These are phyloP conservation scores for Sebastes vulpes DNA, from an alignment of 2,797 vertebrate genomes.

Conservation along the genomic window DNA sequence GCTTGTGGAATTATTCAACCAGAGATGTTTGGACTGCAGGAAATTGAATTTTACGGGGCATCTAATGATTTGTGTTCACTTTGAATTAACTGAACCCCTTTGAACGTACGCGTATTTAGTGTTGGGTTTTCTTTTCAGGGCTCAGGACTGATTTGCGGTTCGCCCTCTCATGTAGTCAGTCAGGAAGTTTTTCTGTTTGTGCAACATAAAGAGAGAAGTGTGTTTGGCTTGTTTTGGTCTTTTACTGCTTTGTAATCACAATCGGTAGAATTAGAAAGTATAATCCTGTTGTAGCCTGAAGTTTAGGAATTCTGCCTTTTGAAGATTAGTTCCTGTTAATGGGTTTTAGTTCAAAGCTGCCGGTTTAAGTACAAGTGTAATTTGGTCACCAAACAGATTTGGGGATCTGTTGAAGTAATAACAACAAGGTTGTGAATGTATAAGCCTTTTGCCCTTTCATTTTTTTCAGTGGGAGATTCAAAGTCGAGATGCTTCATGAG, in stretches of 20 bases:
- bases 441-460: conserved; percentile 13
- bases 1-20: conserved; percentile 42
- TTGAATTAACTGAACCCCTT: conserved; percentile 21
- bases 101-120: not conserved
- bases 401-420: conserved; percentile 36
- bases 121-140: conserved; percentile 10
- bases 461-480: conserved; percentile 25
- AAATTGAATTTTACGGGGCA: conserved; percentile 70
- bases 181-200: conserved; percentile 39
- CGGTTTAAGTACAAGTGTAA: conserved; percentile 56
- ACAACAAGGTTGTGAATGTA: conserved; percentile 35
- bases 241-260: conserved; percentile 79
- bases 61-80: conserved; percentile 74
- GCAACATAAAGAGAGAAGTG: conserved; percentile 31
- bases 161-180: not conserved
- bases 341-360: conserved; percentile 71
- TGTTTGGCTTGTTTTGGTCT: conserved; percentile 45
- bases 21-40: conserved; percentile 58
- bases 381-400: conserved; percentile 49
- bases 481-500: not conserved
- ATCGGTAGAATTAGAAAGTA: conserved; percentile 78
- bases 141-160: conserved; percentile 10
- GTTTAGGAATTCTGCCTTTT: conserved; percentile 77
- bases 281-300: conserved; percentile 71
- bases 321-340: conserved; percentile 79